A percentile compares a stretch with the other conserved stretches of the same genome.
Evolutionary conservation across 1,140 invertebrate genomes (phyloP).

Genomic region (Heliconius hewitsoni): DNA sequence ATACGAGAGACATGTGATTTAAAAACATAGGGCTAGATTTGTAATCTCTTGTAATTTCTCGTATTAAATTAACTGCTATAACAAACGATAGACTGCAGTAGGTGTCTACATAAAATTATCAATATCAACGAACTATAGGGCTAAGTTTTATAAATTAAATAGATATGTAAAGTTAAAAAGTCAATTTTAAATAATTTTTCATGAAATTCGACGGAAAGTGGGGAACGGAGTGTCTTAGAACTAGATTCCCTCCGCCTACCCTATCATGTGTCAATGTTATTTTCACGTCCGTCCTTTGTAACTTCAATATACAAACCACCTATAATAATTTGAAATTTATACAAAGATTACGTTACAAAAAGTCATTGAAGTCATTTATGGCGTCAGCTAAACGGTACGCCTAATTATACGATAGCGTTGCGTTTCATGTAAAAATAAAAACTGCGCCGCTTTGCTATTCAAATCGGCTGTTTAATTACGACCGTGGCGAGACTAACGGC

Average conservation of each 20-base stretch:
- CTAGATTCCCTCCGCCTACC: no score
- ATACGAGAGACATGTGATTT: no score
- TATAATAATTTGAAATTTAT: background rate
- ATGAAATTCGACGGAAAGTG: no score
- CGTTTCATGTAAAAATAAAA: slow-evolving; percentile 67
- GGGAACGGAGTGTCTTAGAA: no score
- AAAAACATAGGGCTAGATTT: no score
- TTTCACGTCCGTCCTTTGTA: background rate
- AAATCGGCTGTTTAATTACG: slow-evolving; percentile 69
- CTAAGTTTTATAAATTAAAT: background rate
- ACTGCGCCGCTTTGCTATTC: slow-evolving; percentile 73
- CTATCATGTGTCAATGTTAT: background rate
- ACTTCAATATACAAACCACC: background rate
- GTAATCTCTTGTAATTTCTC: no score
- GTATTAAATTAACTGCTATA: no score
- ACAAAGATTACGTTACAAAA: slow-evolving; percentile 25
- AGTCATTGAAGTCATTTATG: slow-evolving; percentile 55
- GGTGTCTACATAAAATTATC: no score
- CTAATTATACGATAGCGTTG: slow-evolving; percentile 72
- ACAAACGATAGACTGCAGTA: no score
- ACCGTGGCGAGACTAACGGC: slow-evolving; percentile 57
- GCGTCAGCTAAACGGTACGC: slow-evolving; percentile 66
- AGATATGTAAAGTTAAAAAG: background rate
- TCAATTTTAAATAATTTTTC: background rate
- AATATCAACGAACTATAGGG: no score